Evolutionary conservation across 1,140 invertebrate species (phyloP), one percentile per base, ranked within the genome.

Genomic region (Drosophila busckii): DNA sequence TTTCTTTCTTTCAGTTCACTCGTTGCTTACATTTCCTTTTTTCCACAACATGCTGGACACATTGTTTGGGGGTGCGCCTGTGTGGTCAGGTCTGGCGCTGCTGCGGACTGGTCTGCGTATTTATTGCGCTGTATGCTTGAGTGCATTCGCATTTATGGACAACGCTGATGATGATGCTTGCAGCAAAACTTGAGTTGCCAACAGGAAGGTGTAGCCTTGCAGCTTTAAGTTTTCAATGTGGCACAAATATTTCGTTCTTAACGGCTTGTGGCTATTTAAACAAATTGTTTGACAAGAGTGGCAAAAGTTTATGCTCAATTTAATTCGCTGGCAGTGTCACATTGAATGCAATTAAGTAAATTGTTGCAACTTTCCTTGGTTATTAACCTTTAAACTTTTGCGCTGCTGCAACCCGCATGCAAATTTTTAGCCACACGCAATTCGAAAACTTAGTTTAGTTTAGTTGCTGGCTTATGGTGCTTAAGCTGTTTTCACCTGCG

Each of bases 121-220:
- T 78, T 78, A 78, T 78, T 64, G 73, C 73, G 76, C 68, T 78
- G 69, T 61, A 78, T 82, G 73, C 68, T 80, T 73, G 73, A 78
- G 63, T 78, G 68, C 58, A 82, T 78, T 61, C 50, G 55, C 65
- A 61, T 76, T 46, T 73, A 59, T 45, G 56, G 41, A 54, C 58
- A 34, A 44, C 25, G 59, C 29, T 58, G 56, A 20, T 38, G 63
- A 15, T 42, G 41, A 35, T 53, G 25, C 12, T 26, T 38, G 35
- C 45, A 25, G 41, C 5, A 55, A 55, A 48, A 48, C 52, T 61
- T 55, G 35, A 61, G 41, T n/a, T 8, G 3, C n/a, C n/a, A 26
- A 6, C 38, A 16, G 31, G 6, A 19, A 26, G n/a, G n/a, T n/a
- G n/a, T n/a, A n/a, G n/a, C n/a, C n/a, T n/a, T n/a, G 16, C 10